Percentiles rank a stretch among this genome's conserved stretches.
These are phyloP conservation scores for Anoplopoma fimbria DNA, from an alignment of 2,113 vertebrate genomes.

Conservation along the genomic window DNA sequence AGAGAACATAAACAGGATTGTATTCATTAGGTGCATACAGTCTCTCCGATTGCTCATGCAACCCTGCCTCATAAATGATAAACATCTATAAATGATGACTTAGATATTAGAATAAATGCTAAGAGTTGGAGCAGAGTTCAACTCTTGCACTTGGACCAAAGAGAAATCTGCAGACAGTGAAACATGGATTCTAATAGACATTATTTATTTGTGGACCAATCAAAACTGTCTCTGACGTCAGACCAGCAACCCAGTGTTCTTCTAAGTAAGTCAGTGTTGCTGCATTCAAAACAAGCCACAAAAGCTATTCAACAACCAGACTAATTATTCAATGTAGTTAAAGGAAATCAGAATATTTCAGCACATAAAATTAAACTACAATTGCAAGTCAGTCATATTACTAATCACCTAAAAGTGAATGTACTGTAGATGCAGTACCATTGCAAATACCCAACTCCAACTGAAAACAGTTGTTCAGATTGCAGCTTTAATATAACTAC, in stretches of 20 bases:
- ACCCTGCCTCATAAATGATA: neutral
- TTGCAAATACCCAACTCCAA: neutral
- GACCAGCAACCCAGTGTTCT: neutral
- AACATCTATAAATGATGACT: neutral
- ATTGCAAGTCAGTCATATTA: neutral
- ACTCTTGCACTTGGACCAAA: neutral
- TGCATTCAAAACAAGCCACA: neutral
- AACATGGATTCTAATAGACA: constrained; percentile 1
- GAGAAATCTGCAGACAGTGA: neutral
- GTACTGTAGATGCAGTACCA: neutral
- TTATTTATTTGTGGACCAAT: neutral
- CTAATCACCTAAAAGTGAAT: neutral
- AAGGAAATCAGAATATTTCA: neutral
- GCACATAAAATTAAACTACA: neutral
- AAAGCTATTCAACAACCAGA: neutral
- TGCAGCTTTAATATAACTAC: neutral
- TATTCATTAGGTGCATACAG: neutral
- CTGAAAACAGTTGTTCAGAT: neutral
- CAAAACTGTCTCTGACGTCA: neutral
- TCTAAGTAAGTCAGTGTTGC: neutral
- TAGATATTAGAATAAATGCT: neutral
- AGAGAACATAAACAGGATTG: neutral
- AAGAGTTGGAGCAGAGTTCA: constrained; percentile 3
- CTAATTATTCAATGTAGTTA: neutral
- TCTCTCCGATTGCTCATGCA: constrained; percentile 7